Percentiles rank a stretch among this genome's conserved stretches.
Conservation (phyloP, 2,113 vertebrate species). For the Columbina picui region DNA sequence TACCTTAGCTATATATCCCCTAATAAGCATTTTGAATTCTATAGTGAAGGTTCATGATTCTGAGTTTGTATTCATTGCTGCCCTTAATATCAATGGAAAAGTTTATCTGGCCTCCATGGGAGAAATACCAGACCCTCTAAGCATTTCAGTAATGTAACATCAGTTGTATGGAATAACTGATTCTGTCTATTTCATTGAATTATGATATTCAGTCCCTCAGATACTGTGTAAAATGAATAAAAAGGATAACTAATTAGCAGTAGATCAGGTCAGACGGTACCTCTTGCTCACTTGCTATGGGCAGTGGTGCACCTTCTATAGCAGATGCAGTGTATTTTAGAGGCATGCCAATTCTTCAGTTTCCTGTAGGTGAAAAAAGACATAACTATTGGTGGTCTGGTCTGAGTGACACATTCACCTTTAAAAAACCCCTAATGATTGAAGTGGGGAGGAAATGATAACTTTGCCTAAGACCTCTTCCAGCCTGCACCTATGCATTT, state of each 20-base stretch:
- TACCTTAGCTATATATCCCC: not conserved
- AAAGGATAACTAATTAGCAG: not conserved
- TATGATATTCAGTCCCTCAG: not conserved
- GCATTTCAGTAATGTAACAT: not conserved
- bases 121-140: not conserved
- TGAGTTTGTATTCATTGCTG: not conserved
- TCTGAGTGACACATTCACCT: not conserved
- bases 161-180: not conserved
- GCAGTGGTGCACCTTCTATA: not conserved
- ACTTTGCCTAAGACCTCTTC: not conserved
- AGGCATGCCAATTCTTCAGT: not conserved
- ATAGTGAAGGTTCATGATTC: not conserved
- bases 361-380: not conserved
- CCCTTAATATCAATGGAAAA: not conserved
- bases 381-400: not conserved
- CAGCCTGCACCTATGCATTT: not conserved
- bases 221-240: not conserved
- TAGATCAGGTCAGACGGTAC: not conserved
- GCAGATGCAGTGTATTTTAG: not conserved
- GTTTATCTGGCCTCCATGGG: not conserved
- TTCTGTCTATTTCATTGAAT: not conserved
- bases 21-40: not conserved
- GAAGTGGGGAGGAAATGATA: not conserved
- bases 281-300: accelerated
- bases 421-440: not conserved